Percentiles rank a stretch among this genome's conserved stretches.
Conservation (phyloP, 2,888 invertebrate species). For the Trilocha varians region DNA sequence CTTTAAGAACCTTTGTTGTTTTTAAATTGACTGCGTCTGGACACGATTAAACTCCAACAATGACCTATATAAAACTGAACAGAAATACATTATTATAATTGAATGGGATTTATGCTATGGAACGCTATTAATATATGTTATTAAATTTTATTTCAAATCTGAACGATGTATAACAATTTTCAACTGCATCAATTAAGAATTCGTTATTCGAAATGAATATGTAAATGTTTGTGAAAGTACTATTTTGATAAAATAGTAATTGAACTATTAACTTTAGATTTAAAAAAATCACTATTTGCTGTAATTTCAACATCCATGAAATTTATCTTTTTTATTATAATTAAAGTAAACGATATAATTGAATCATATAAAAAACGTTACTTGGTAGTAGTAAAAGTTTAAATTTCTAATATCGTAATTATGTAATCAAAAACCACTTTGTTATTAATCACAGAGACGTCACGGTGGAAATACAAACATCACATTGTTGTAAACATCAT, state of each 20-base stretch:
- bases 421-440: conserved; percentile 56
- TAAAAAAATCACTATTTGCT: too few species aligned
- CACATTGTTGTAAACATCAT: conserved; percentile 32
- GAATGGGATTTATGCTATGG: background rate
- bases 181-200: too few species aligned
- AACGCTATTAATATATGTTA: too few species aligned
- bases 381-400: too few species aligned
- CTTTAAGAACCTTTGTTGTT: conserved; percentile 50
- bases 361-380: background rate
- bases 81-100: background rate
- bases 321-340: background rate
- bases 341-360: background rate
- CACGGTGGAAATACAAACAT: conserved; percentile 48
- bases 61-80: conserved; percentile 1
- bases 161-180: too few species aligned
- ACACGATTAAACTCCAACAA: conserved; percentile 20
- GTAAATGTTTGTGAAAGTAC: too few species aligned
- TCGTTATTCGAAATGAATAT: too few species aligned
- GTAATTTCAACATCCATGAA: background rate
- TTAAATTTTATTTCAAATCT: too few species aligned
- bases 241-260: too few species aligned
- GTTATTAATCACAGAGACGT: conserved; percentile 43
- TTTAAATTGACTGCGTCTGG: conserved; percentile 47
- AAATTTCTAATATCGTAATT: too few species aligned
- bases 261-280: too few species aligned